Evolutionary conservation across 2,888 invertebrate genomes (phyloP).

Genomic region (Diploptera punctata): DNA sequence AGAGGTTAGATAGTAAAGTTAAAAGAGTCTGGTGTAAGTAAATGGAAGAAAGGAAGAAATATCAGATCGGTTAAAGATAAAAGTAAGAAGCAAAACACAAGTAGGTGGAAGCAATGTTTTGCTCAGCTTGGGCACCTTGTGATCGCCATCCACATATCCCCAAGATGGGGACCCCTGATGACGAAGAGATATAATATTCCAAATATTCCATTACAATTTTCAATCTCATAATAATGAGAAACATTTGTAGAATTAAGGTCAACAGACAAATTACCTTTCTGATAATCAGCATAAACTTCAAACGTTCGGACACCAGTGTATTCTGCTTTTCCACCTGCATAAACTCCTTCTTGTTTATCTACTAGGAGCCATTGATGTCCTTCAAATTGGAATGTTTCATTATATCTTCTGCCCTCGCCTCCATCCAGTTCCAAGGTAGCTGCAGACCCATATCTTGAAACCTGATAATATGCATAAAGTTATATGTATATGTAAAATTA

Average conservation of each 20-base stretch:
- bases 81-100: too few species aligned
- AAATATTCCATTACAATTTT: neutral
- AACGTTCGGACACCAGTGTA: constrained; percentile 93
- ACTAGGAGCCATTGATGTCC: constrained; percentile 93
- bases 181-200: too few species aligned
- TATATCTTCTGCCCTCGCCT: constrained; percentile 92
- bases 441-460: constrained; percentile 90
- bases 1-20: too few species aligned
- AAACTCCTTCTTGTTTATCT: constrained; percentile 94
- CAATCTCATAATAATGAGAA: neutral
- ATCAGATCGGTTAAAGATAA: too few species aligned
- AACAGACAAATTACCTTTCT: constrained; percentile 84
- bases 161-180: too few species aligned
- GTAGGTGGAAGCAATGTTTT: too few species aligned
- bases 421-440: constrained; percentile 93
- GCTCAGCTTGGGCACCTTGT: too few species aligned
- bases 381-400: constrained; percentile 88
- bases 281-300: constrained; percentile 93
- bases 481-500: too few species aligned
- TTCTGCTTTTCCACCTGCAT: constrained; percentile 94
- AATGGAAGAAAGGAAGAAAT: too few species aligned
- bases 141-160: too few species aligned
- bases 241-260: neutral
- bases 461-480: too few species aligned
- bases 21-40: too few species aligned